phyloP scores from a whole-genome alignment of 53 echinoderm and acorn worm species.

The Hippasteria phrygiana region DNA sequence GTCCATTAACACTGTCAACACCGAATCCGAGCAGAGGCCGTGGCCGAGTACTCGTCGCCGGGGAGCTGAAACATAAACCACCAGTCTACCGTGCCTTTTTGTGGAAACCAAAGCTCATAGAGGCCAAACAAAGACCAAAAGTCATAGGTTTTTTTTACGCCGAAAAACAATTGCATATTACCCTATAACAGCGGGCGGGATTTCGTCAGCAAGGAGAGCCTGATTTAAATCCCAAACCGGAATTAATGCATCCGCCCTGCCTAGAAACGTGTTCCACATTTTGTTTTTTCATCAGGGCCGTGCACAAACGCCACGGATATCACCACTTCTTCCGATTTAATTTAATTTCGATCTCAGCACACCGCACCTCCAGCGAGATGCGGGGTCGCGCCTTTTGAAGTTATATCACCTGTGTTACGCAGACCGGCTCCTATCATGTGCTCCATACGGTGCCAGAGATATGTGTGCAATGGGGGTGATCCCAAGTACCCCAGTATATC shows the following conservation, averaged over 20 bases:
- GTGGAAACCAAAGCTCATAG: neutral
- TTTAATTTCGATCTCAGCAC: conserved; percentile 46
- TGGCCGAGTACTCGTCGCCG: conserved; percentile 38
- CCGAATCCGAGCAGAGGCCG: neutral
- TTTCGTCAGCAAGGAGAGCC: conserved; percentile 15
- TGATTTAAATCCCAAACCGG: conserved; percentile 14
- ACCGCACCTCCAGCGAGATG: conserved; percentile 36
- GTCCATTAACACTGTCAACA: conserved; percentile 44
- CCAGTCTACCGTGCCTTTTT: neutral
- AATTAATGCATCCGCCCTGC: conserved; percentile 5
- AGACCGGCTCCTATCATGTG: neutral
- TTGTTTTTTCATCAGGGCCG: neutral
- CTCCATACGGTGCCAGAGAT: neutral
- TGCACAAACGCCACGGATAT: conserved; percentile 7
- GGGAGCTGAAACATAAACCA: conserved; percentile 1
- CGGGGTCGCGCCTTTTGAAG: conserved; percentile 42
- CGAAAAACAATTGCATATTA: conserved; percentile 7
- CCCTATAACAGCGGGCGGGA: neutral
- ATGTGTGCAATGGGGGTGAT: neutral
- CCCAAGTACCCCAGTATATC: neutral
- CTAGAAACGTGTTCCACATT: conserved; percentile 12
- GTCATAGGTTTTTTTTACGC: neutral
- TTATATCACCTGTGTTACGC: conserved; percentile 9
- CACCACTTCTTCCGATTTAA: conserved; percentile 18
- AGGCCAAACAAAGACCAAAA: neutral